Evolutionary conservation across 2,888 invertebrate species (phyloP).

Genomic region (Lypha dubia): DNA sequence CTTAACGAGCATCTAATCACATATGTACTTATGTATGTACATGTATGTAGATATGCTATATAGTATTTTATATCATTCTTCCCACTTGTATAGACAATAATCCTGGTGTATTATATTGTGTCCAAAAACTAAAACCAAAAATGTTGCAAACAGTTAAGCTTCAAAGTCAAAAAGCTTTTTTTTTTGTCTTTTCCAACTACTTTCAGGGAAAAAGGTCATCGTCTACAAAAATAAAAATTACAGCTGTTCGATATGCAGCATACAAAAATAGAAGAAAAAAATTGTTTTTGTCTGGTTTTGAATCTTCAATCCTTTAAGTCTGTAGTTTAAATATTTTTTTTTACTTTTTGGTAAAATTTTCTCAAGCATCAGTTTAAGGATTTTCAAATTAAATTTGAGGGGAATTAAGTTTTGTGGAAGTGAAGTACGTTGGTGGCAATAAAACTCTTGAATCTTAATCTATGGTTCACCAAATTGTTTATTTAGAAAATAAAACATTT

Average conservation of each 20-base stretch:
- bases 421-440: constrained; percentile 39
- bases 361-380: constrained; percentile 52
- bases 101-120: constrained; percentile 28
- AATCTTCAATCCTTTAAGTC: background rate
- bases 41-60: too few species aligned
- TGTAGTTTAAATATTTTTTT: background rate
- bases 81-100: constrained; percentile 37
- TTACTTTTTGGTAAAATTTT: constrained; percentile 40
- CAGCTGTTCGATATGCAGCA: background rate
- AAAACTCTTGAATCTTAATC: constrained; percentile 2
- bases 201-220: background rate
- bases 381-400: constrained; percentile 68
- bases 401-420: constrained; percentile 57
- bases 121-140: constrained; percentile 57
- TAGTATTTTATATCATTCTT: background rate
- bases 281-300: constrained; percentile 24
- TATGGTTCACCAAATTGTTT: background rate
- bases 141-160: constrained; percentile 60
- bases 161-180: constrained; percentile 48
- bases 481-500: too few species aligned
- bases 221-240: constrained; percentile 1
- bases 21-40: background rate
- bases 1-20: background rate
- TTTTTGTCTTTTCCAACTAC: background rate
- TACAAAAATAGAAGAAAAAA: constrained; percentile 5